phyloP scores from a whole-genome alignment of 2,113 vertebrate species.

The Cavia aperea region DNA sequence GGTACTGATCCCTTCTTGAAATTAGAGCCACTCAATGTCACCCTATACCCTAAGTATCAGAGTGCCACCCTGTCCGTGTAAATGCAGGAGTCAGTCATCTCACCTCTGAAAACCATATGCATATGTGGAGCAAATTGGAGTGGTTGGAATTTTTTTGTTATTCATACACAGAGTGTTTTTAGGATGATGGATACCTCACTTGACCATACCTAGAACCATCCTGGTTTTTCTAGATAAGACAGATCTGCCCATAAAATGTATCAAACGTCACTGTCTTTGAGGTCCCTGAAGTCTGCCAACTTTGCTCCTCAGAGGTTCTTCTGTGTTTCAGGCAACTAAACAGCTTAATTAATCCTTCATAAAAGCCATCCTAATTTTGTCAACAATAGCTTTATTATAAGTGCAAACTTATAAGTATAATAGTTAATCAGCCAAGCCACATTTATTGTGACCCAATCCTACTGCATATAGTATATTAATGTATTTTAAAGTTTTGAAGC shows the following conservation, averaged over 20 bases:
- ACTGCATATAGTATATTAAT: background rate
- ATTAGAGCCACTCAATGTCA: constrained; percentile 16
- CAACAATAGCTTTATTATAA: constrained; percentile 6
- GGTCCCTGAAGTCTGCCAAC: background rate
- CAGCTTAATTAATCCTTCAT: background rate
- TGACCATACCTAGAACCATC: background rate
- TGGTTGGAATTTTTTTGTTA: constrained; percentile 19
- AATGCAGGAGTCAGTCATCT: background rate
- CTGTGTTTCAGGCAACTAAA: background rate
- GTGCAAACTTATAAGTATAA: background rate
- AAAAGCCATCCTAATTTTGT: background rate
- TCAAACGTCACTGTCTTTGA: background rate
- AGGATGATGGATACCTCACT: background rate
- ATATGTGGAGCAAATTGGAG: background rate
- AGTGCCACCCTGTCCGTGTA: constrained; percentile 6
- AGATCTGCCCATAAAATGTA: background rate
- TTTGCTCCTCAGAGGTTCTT: background rate
- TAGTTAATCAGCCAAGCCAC: background rate
- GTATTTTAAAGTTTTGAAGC: background rate
- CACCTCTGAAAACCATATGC: background rate
- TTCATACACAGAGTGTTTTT: background rate
- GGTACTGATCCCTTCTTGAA: constrained; percentile 47
- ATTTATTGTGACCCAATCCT: background rate
- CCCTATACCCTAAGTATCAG: constrained; percentile 34
- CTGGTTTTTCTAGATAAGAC: background rate